phyloP scores from a whole-genome alignment of 2,113 vertebrate species.

The Dipodomys merriami region DNA sequence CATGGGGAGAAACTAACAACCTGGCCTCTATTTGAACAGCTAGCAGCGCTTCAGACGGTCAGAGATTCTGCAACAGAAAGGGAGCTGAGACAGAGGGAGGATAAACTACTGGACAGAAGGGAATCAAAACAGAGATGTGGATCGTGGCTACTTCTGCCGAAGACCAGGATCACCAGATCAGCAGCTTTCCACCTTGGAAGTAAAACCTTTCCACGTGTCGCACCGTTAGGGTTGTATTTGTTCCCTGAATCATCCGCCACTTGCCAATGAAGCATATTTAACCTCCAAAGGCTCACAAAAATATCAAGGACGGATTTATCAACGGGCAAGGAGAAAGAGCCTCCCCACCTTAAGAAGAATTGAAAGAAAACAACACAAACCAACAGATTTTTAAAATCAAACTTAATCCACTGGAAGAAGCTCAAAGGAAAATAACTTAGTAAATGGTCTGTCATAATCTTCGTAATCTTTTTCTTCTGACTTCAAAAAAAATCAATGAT shows the following conservation, averaged over 20 bases:
- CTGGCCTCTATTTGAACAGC: slow-evolving; percentile 72
- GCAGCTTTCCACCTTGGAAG: neutral
- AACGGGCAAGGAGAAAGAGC: neutral
- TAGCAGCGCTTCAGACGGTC: slow-evolving; percentile 58
- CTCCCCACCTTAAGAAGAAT: neutral
- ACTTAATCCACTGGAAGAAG: slow-evolving; percentile 1
- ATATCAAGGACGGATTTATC: neutral
- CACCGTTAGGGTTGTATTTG: too few relatives aligned
- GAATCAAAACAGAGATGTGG: neutral
- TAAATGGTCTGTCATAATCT: neutral
- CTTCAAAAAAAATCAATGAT: slow-evolving; percentile 8
- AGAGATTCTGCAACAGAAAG: slow-evolving; percentile 59
- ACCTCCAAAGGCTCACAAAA: neutral
- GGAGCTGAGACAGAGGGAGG: slow-evolving; percentile 17
- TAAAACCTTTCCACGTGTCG: neutral
- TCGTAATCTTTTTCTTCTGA: slow-evolving; percentile 14
- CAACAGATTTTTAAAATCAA: slow-evolving; percentile 36
- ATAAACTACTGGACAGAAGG: neutral
- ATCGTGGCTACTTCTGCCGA: neutral
- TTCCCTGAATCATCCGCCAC: neutral
- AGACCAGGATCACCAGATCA: neutral
- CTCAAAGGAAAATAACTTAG: neutral
- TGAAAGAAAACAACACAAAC: neutral
- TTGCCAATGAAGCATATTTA: neutral
- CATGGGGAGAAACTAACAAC: slow-evolving; percentile 66